Conservation (phyloP, 1,140 invertebrate genomes). For the Drosophila pseudoananassae region DNA sequence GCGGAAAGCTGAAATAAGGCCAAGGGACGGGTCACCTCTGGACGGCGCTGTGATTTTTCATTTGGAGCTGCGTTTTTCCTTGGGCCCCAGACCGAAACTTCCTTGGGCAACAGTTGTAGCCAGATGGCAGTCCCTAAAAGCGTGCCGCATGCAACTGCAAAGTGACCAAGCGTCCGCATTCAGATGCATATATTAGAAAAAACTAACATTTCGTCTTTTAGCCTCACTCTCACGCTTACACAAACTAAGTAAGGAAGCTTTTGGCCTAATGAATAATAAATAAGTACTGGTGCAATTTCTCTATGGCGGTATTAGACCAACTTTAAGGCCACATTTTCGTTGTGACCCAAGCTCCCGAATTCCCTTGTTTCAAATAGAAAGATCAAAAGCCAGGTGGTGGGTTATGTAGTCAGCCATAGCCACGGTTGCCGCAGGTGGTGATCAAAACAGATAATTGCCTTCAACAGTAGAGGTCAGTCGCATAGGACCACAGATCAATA, state of each 20-base stretch:
- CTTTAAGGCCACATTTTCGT: too few species aligned
- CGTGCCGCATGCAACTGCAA: slow-evolving; percentile 73
- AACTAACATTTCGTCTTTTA: slow-evolving; percentile 43
- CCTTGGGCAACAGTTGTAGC: slow-evolving; percentile 65
- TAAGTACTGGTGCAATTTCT: slow-evolving; percentile 18
- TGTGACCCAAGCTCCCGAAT: too few species aligned
- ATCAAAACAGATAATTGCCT: too few species aligned
- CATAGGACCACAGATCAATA: too few species aligned
- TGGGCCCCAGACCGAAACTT: slow-evolving; percentile 2
- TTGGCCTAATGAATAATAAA: slow-evolving; percentile 65
- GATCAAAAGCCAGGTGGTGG: too few species aligned
- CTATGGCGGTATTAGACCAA: neutral
- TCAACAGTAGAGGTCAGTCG: too few species aligned
- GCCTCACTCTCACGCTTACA: slow-evolving; percentile 11
- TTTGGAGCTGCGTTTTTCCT: slow-evolving; percentile 55
- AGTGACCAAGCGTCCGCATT: slow-evolving; percentile 45
- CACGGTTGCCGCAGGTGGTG: too few species aligned
- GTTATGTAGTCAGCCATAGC: too few species aligned
- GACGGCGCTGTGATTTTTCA: slow-evolving; percentile 78
- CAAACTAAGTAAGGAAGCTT: slow-evolving; percentile 2
- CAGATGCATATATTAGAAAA: slow-evolving; percentile 58
- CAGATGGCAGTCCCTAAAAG: too few species aligned
- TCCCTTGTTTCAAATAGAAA: too few species aligned
- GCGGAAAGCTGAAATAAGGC: slow-evolving; percentile 40
- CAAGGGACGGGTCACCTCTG: slow-evolving; percentile 41